These are phyloP conservation scores for Monomorium pharaonis DNA, from an alignment of 1,140 invertebrate species.

Conservation along the genomic window DNA sequence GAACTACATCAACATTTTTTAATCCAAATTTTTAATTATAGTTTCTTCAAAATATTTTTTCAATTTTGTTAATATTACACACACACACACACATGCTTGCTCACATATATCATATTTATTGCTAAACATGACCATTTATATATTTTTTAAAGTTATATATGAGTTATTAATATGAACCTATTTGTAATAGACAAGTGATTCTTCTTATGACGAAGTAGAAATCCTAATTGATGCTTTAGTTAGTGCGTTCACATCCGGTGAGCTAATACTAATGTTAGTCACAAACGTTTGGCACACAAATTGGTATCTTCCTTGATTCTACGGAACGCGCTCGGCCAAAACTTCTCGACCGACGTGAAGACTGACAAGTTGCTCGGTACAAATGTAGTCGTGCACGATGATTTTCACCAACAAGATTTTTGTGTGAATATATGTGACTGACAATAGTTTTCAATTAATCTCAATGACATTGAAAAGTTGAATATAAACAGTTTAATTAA, in stretches of 20 bases:
- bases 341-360: neutral
- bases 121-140: neutral
- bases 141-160: too few species aligned
- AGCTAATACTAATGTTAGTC: conserved; percentile 39
- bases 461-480: neutral
- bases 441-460: neutral
- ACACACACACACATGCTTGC: neutral
- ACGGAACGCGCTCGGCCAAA: neutral
- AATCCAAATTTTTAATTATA: too few species aligned
- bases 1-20: too few species aligned
- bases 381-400: neutral
- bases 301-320: conserved; percentile 4
- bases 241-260: neutral
- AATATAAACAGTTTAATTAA: neutral
- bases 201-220: conserved; percentile 29
- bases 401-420: neutral
- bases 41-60: neutral
- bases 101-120: neutral
- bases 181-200: conserved; percentile 28
- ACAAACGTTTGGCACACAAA: conserved; percentile 30
- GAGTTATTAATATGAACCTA: conserved; percentile 40
- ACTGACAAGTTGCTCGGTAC: conserved; percentile 10
- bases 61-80: neutral
- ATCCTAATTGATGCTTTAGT: conserved; percentile 14
- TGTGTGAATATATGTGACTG: neutral